Percentiles rank a stretch among this genome's conserved stretches.
Conservation (phyloP, 2,888 invertebrate species). For the Lissocephala sabroskyi region DNA sequence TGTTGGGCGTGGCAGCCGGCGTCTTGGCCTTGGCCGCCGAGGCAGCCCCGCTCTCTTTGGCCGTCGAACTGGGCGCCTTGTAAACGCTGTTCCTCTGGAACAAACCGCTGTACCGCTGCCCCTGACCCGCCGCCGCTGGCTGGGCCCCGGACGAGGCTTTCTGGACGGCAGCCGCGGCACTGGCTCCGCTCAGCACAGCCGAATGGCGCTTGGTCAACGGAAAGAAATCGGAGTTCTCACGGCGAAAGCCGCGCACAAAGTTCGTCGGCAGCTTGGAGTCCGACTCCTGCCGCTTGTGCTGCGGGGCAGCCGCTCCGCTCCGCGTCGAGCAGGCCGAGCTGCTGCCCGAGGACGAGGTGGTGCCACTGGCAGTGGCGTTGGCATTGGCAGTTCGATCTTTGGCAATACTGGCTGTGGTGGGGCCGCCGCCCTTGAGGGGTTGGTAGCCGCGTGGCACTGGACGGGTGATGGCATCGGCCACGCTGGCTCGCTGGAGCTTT, state of each 20-base stretch:
- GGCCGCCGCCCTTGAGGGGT: constrained; percentile 35
- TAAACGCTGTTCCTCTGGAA: constrained; percentile 78
- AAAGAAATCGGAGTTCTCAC: constrained; percentile 89
- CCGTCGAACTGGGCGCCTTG: too few relatives aligned
- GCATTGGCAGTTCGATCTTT: constrained; percentile 35
- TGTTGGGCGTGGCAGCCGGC: constrained; percentile 59
- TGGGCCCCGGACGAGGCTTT: constrained; percentile 24
- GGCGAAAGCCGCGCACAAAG: constrained; percentile 84
- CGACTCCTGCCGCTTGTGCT: constrained; percentile 82
- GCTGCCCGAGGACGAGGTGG: not conserved
- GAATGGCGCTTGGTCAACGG: constrained; percentile 85
- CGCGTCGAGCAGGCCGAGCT: constrained; percentile 21
- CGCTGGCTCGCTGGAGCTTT: constrained; percentile 66
- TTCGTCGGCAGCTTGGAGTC: constrained; percentile 81
- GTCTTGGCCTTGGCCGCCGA: constrained; percentile 16
- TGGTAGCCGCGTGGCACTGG: constrained; percentile 63
- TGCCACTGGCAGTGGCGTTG: constrained; percentile 1
- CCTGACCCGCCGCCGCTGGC: constrained; percentile 73
- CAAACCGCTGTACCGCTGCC: constrained; percentile 80
- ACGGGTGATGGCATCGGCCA: constrained; percentile 61
- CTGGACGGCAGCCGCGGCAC: constrained; percentile 10
- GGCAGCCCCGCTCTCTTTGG: constrained; percentile 12
- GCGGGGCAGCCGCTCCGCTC: constrained; percentile 73
- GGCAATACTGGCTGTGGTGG: constrained; percentile 37
- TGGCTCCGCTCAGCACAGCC: constrained; percentile 75